These are phyloP conservation scores for Tympanuchus pallidicinctus DNA, from an alignment of 2,113 vertebrate species.

Conservation along the genomic window DNA sequence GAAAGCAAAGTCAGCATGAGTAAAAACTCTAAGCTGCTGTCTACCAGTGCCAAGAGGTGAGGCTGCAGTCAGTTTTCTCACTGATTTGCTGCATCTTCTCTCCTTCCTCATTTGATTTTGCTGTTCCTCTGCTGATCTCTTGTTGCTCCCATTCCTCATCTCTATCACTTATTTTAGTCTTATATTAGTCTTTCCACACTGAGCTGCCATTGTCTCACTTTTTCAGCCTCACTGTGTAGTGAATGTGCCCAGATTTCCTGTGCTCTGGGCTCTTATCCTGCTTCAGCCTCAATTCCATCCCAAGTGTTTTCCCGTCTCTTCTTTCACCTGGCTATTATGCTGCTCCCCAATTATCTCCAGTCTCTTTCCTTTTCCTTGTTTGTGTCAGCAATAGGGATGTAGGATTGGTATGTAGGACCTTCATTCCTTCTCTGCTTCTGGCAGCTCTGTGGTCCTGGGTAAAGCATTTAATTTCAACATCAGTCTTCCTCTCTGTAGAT, in stretches of 20 bases:
- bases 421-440: background rate
- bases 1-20: constrained; percentile 97
- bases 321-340: background rate
- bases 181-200: background rate
- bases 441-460: background rate
- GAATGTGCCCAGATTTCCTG: background rate
- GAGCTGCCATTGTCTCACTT: constrained; percentile 22
- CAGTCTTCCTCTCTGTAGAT: background rate
- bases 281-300: background rate
- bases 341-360: background rate
- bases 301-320: background rate
- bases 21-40: constrained; percentile 97
- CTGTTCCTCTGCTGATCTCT: background rate
- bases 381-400: background rate
- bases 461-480: background rate
- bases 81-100: background rate
- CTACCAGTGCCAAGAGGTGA: constrained; percentile 97
- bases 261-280: background rate
- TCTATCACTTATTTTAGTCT: background rate
- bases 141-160: background rate
- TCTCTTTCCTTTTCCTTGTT: background rate
- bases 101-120: background rate
- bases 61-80: constrained; percentile 27
- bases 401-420: background rate
- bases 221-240: background rate